Evolutionary conservation across 2,113 vertebrate species (phyloP), one percentile per base, ranked within the genome.

Genomic region (Epinephelus moara): DNA sequence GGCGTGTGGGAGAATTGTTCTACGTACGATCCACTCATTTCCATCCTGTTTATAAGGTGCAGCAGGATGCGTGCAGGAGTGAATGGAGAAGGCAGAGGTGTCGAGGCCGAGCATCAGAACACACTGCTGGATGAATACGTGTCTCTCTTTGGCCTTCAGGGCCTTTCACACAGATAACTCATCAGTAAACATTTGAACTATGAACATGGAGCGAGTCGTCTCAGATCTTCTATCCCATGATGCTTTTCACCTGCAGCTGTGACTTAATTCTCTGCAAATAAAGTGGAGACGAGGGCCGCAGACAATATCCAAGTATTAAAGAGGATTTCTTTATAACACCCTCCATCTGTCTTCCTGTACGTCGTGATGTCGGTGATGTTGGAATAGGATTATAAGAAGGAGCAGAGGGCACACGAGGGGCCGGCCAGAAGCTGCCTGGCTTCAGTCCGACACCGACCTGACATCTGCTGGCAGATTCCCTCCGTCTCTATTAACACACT

Each of bases 141-240:
- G 17, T 47, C 42, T 45, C 18, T 8, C 18, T 21, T 10, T 14
- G 57, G 47, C 50, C 59, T 30, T n/a, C 59, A 12, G 30, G 78
- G 6, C 18, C 23, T 7, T 30, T 73, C 30, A 55, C 25, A 18
- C 49, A 23, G 6, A 56, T 47, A 37, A 27, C 23, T 53, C 63
- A 49, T 71, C 45, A 62, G 61, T 67, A 82, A 82, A 79, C 80
- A 71, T 50, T 66, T 18, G 14, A 25, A 0, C 52, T 37, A 74
- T 80, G 60, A 83, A 83, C 66, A 80, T 70, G 76, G 47, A 87
- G 45, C 12, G 9, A n/a, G 66, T 75, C 56, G 21, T 23, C 55
- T 49, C 23, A 70, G 55, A 45, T 33, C 15, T 13, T 30, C 12
- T 19, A 4, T 14, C 23, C 63, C 40, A 45, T 6, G 13, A 30